These are phyloP conservation scores for Cladopsammia gracilis DNA, from an alignment of 64 coral and sea anemone genomes.

Conservation along the genomic window DNA sequence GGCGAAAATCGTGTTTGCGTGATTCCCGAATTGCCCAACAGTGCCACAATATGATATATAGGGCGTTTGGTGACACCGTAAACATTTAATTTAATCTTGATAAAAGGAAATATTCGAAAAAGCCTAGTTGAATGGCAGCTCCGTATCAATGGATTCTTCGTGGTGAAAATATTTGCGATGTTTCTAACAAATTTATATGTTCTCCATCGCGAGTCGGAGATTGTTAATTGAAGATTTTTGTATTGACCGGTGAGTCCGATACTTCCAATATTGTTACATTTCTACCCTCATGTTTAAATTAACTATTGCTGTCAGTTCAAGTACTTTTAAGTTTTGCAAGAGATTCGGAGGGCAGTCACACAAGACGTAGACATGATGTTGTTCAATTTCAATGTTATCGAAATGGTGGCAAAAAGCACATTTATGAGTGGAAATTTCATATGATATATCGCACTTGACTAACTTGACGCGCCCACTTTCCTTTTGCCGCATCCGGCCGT, in stretches of 20 bases:
- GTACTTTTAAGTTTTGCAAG: no score
- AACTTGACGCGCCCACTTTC: neutral
- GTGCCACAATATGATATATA: neutral
- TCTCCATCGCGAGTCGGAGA: neutral
- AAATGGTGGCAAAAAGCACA: no score
- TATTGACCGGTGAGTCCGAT: neutral
- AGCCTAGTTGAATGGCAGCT: constrained; percentile 4
- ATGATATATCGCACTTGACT: neutral
- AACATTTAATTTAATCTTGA: constrained; percentile 7
- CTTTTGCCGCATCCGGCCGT: constrained; percentile 8
- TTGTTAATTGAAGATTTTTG: neutral
- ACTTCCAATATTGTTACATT: no score
- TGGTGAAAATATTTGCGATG: neutral
- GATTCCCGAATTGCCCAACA: neutral
- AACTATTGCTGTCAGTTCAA: no score
- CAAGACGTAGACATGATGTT: no score
- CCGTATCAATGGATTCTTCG: neutral
- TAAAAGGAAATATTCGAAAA: neutral
- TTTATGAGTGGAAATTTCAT: no score
- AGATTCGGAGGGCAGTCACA: no score
- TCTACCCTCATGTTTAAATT: no score
- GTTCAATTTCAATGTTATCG: no score
- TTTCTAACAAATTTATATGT: neutral
- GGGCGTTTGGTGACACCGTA: neutral
- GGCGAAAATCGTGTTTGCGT: neutral